These are phyloP conservation scores for Subacronicta megacephala DNA, from an alignment of 2,888 invertebrate genomes.

Conservation along the genomic window DNA sequence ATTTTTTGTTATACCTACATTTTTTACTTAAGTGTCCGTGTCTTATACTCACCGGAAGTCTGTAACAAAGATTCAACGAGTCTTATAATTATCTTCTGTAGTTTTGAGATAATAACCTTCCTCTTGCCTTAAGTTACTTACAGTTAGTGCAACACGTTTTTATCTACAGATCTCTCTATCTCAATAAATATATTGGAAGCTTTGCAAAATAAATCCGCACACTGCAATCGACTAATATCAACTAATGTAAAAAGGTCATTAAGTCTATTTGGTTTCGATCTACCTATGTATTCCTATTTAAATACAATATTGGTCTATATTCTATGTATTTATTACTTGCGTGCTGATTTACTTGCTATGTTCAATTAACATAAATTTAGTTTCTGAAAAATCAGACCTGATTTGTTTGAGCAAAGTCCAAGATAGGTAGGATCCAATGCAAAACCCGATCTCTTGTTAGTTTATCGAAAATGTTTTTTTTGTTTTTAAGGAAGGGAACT, in stretches of 20 bases:
- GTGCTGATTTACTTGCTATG: conserved; percentile 24
- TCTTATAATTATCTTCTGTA: too few species aligned
- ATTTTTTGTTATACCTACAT: too few species aligned
- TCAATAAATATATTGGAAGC: too few species aligned
- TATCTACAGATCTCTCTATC: too few species aligned
- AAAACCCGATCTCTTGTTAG: conserved; percentile 13
- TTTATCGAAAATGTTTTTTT: conserved; percentile 9
- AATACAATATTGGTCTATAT: conserved; percentile 49
- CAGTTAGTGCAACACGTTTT: too few species aligned
- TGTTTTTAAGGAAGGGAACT: conserved; percentile 19
- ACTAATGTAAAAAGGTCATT: conserved; percentile 6
- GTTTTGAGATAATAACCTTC: too few species aligned
- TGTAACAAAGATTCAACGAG: too few species aligned
- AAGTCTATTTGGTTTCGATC: conserved; percentile 33
- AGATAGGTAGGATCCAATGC: conserved; percentile 21
- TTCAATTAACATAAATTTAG: conserved; percentile 14
- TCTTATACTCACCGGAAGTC: too few species aligned
- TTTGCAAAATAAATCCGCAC: not conserved
- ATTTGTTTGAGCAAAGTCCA: conserved; percentile 52
- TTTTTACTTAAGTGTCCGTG: too few species aligned
- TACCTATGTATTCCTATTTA: conserved; percentile 42
- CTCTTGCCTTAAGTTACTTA: too few species aligned
- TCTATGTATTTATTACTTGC: conserved; percentile 32
- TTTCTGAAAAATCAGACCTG: conserved; percentile 26
- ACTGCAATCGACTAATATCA: not conserved